These are phyloP conservation scores for Lepidothrix coronata DNA, from an alignment of 2,113 vertebrate genomes.

Conservation along the genomic window DNA sequence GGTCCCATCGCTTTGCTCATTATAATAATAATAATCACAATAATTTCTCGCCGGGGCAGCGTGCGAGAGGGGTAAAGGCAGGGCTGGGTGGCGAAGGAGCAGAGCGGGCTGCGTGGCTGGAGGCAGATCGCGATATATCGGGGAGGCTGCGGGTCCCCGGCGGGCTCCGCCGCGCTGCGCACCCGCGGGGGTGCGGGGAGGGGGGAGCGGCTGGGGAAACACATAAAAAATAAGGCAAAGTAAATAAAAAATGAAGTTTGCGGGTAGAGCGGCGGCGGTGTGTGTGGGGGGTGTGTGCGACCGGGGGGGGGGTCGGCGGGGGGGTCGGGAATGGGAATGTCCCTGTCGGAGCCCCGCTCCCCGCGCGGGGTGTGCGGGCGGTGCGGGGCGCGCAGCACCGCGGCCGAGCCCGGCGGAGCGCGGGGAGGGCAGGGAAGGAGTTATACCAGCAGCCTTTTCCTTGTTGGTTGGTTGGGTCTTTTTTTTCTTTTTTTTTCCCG, in stretches of 20 bases:
- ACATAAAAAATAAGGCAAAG: not conserved
- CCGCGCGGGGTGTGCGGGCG: not conserved
- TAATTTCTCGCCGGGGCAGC: conserved; percentile 55
- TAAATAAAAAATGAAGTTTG: not conserved
- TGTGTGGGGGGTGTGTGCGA: not conserved
- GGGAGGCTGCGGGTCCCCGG: not conserved
- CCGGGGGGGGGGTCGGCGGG: not conserved
- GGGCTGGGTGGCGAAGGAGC: not conserved
- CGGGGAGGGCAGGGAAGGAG: not conserved
- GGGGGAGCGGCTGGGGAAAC: not conserved
- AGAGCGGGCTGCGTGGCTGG: not conserved
- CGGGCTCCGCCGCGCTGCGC: not conserved
- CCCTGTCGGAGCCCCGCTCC: not conserved
- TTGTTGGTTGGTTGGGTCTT: not conserved
- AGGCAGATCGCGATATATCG: conserved; percentile 29
- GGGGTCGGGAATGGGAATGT: not conserved
- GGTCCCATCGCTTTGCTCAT: conserved; percentile 39
- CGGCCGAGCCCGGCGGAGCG: not conserved
- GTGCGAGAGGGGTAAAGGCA: conserved; percentile 9
- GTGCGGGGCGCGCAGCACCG: not conserved
- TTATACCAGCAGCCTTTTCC: not conserved
- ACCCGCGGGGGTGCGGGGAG: not conserved
- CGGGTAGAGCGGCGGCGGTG: not conserved
- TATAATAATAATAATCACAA: conserved; percentile 23
- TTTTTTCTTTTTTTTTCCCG: not conserved